Conservation (phyloP, 2,797 vertebrate species). For the Anisognathus igniventris region DNA sequence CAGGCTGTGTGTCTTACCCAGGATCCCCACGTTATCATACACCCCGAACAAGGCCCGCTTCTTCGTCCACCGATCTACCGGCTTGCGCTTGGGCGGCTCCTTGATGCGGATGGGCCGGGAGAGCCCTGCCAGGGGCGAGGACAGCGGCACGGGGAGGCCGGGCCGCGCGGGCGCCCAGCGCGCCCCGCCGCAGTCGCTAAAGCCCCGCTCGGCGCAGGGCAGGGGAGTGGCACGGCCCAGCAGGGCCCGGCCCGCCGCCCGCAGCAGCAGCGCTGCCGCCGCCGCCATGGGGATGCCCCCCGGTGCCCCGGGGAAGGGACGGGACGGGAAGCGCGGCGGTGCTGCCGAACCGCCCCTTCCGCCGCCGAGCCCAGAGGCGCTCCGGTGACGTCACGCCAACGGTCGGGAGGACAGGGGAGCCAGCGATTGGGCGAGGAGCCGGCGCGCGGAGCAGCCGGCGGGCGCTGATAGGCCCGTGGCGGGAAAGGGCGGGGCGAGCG, state of each 20-base stretch:
- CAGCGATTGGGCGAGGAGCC: neutral
- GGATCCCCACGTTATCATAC: slow-evolving; percentile 92
- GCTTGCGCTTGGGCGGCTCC: slow-evolving; percentile 78
- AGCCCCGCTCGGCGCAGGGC: neutral
- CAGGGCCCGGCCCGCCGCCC: neutral
- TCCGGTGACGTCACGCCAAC: neutral
- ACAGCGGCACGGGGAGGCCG: neutral
- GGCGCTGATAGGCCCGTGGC: neutral
- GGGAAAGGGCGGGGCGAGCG: neutral
- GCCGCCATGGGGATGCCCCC: neutral
- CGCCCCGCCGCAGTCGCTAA: neutral
- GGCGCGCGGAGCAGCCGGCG: neutral
- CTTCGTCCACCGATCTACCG: slow-evolving; percentile 89
- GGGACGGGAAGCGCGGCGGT: too few species aligned
- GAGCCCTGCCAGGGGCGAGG: slow-evolving; percentile 35
- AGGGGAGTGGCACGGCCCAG: neutral
- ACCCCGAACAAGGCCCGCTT: slow-evolving; percentile 89
- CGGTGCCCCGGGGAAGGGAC: neutral
- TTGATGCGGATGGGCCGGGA: slow-evolving; percentile 62
- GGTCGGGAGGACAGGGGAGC: neutral
- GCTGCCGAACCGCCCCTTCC: neutral
- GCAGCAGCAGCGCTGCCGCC: neutral
- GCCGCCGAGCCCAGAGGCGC: neutral
- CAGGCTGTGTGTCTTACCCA: slow-evolving; percentile 72
- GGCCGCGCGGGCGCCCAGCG: neutral